Percentiles rank a stretch among this genome's conserved stretches.
Conservation (phyloP, 2,888 invertebrate genomes). For the Agapetus fuscipes region DNA sequence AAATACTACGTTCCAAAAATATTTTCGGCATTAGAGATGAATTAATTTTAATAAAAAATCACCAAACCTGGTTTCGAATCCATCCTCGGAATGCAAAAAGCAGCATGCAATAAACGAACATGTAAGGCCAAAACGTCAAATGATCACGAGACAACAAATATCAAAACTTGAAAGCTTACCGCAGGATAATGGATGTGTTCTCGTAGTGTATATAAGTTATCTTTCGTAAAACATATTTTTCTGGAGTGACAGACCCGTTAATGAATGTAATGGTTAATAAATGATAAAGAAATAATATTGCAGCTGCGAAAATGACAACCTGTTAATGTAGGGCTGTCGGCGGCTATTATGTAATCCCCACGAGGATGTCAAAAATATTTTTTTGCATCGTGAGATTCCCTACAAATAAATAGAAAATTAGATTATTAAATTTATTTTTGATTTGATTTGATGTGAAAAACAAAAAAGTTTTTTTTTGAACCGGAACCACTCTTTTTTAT, state of each 20-base stretch:
- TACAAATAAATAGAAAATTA: no score
- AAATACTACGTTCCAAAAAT: no score
- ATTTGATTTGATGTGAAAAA: no score
- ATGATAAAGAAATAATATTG: not conserved
- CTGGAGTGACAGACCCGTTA: not conserved
- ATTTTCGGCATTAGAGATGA: no score
- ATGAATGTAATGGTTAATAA: not conserved
- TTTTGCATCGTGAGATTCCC: no score
- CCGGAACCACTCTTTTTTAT: no score
- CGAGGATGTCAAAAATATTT: no score
- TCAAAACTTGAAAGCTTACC: constrained; percentile 10
- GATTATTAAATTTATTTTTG: no score
- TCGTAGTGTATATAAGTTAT: not conserved
- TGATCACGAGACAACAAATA: constrained; percentile 11
- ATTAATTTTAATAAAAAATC: no score
- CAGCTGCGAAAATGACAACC: not conserved
- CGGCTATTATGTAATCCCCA: no score
- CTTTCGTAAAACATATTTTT: not conserved
- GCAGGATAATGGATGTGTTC: not conserved
- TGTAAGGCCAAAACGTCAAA: constrained; percentile 10
- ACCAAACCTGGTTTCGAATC: constrained; percentile 45
- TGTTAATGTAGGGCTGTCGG: not conserved
- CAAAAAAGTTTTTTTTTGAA: no score
- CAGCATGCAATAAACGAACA: constrained; percentile 40
- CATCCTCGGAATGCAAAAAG: constrained; percentile 38